Base-by-base conservation (phyloP, 2,113 vertebrate species). In the Rhadina sibilatrix region DNA sequence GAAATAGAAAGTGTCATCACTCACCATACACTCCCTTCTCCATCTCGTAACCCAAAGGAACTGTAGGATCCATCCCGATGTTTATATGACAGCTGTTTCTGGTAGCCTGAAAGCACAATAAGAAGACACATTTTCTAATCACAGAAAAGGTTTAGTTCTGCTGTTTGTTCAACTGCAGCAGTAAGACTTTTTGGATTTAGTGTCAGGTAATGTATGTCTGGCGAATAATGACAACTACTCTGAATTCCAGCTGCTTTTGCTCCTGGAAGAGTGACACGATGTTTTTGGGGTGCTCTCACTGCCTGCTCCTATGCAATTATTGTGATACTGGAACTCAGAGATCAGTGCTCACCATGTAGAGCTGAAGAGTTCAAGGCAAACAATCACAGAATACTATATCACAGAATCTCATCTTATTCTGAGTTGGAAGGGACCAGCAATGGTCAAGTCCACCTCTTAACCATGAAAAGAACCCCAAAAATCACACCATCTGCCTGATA, bases 51-150 rank as follows among this genome's bases (percentile, higher is more conserved):
- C 33, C 98, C 98, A 80, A 99, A 99, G 18, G 98, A 97, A 33
- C 98, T 98, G 95, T 98, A 99, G 68, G 99, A 99, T 25, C 99
- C 99, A 70, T 99, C 98, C 1, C 2, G 5, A n/a, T 98, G 98
- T 93, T 98, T 99, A 96, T 98, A 99, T 13, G 71, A 97, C 5
- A 99, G 97, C 68, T 99, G 98, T 76, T 97, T 98, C 96, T 99
- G 99, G 94, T 99, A 99, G 16, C 99, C 99, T 99, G 83, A 88
- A 88, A 94, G 78, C 52, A 65, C 13, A 96, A 66, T 20, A 49
- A 50, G 18, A 59, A 0, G 14, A 57, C 4, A 15, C 12, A 38
- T 60, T 77, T 70, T 90, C 38, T 80, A 66, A 64, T n/a, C 13
- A 35, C 5, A 93, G 44, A 25, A 88, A 44, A 92, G 10, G 20